Evolutionary conservation across 1,140 invertebrate genomes (phyloP).

Genomic region (Copidosoma floridanum): DNA sequence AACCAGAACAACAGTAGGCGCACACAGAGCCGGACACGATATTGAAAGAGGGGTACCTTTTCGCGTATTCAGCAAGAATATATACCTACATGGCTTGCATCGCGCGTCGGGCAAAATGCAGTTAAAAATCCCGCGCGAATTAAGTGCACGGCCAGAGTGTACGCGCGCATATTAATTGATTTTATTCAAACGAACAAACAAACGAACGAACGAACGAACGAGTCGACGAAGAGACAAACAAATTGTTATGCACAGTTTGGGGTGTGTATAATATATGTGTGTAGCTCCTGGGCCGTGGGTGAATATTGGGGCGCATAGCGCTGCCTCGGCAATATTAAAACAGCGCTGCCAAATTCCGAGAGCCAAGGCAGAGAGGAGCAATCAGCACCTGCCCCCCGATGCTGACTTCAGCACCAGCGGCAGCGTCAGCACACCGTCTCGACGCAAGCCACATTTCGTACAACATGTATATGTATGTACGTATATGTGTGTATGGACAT

Average conservation of each 20-base stretch:
- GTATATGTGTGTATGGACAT: no score
- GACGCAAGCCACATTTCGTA: no score
- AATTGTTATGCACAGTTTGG: background rate
- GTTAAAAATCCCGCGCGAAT: background rate
- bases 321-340: conserved; percentile 6
- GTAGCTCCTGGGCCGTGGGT: background rate
- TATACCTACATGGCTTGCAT: no score
- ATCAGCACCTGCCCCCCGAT: no score
- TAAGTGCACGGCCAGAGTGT: background rate
- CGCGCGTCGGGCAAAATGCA: background rate
- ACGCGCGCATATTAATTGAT: conserved; percentile 12
- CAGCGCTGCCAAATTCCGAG: background rate
- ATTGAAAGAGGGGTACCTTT: no score
- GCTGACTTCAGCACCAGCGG: no score
- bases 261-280: background rate
- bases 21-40: no score
- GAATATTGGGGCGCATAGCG: background rate
- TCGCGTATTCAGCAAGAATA: no score
- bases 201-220: background rate
- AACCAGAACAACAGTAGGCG: no score
- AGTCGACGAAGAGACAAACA: background rate
- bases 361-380: no score
- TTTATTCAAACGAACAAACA: conserved; percentile 15
- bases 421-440: no score
- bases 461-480: no score